phyloP scores from a whole-genome alignment of 2,113 vertebrate species.

The Corythornis madagascariensis region DNA sequence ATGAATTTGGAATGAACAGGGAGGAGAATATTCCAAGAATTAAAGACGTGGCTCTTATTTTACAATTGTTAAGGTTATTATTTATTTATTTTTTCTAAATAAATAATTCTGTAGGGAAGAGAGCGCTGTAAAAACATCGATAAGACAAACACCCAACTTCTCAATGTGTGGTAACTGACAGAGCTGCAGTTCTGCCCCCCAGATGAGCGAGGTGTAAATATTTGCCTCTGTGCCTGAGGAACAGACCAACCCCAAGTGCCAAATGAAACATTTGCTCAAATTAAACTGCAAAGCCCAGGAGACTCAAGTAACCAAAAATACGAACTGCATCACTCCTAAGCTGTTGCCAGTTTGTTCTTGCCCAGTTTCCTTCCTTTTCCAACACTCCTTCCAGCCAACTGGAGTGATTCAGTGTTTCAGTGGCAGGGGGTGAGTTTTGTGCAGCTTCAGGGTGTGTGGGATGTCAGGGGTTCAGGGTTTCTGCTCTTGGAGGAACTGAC shows the following conservation, averaged over 20 bases:
- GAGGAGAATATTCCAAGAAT: neutral
- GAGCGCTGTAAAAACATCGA: neutral
- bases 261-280: slow-evolving; percentile 70
- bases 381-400: neutral
- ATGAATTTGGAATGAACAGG: neutral
- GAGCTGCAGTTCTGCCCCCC: slow-evolving; percentile 35
- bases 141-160: neutral
- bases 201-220: slow-evolving; percentile 63
- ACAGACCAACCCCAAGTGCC: slow-evolving; percentile 58
- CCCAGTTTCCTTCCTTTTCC: slow-evolving; percentile 19
- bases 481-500: neutral
- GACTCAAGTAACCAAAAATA: slow-evolving; percentile 34
- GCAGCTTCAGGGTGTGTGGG: neutral
- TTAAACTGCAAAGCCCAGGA: slow-evolving; percentile 51
- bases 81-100: neutral
- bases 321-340: neutral
- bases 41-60: neutral
- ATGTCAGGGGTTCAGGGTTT: neutral
- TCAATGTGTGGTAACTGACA: slow-evolving; percentile 22
- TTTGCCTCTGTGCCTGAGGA: slow-evolving; percentile 61
- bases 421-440: neutral
- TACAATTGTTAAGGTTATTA: neutral
- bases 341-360: slow-evolving; percentile 7
- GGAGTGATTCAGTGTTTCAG: neutral
- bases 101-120: neutral